phyloP scores from a whole-genome alignment of 1,140 invertebrate genomes.

The Temnothorax nylanderi region DNA sequence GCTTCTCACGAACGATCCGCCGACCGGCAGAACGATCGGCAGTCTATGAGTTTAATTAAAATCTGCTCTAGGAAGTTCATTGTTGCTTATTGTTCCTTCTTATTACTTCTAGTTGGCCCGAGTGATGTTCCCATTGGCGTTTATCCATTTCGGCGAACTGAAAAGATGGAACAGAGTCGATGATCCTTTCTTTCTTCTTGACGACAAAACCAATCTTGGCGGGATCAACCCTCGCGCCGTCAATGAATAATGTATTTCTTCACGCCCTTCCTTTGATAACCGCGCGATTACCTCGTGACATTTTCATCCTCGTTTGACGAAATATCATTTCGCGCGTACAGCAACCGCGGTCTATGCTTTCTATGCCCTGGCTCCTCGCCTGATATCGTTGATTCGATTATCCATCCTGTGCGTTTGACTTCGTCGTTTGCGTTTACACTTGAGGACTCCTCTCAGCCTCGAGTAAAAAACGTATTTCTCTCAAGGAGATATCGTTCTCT shows the following conservation, averaged over 20 bases:
- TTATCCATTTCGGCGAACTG: slow-evolving; percentile 52
- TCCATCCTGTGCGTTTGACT: slow-evolving; percentile 70
- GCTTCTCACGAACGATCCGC: neutral
- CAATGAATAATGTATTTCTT: slow-evolving; percentile 8
- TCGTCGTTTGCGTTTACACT: slow-evolving; percentile 33
- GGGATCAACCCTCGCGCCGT: neutral
- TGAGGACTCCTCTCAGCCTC: slow-evolving; percentile 11
- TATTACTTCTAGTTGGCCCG: slow-evolving; percentile 71
- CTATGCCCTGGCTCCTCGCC: neutral
- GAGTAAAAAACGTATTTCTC: neutral
- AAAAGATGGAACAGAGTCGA: neutral
- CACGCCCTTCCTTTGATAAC: no score
- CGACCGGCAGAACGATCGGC: neutral
- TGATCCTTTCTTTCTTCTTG: neutral
- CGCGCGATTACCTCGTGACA: neutral
- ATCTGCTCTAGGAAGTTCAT: slow-evolving; percentile 67
- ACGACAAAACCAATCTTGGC: neutral
- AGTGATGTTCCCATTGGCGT: slow-evolving; percentile 70
- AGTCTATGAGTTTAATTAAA: slow-evolving; percentile 55
- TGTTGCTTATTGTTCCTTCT: slow-evolving; percentile 63
- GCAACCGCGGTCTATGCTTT: neutral
- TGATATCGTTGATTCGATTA: slow-evolving; percentile 26
- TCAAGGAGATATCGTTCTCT: neutral
- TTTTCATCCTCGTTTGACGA: neutral
- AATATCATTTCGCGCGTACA: neutral